Percentiles rank a stretch among this genome's conserved stretches.
Conservation (phyloP, 2,113 vertebrate genomes). For the Anolis carolinensis region DNA sequence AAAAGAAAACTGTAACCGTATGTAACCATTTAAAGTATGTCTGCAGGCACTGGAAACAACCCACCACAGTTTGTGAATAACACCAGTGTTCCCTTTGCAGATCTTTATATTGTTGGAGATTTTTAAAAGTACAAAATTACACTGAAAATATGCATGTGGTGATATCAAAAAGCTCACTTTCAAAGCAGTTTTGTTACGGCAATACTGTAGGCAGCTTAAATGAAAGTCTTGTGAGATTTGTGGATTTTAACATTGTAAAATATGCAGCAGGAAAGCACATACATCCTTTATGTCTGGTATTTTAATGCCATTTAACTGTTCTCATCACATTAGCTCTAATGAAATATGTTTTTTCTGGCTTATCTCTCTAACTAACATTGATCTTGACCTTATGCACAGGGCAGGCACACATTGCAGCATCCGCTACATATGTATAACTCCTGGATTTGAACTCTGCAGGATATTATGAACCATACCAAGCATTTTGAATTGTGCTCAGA, state of each 20-base stretch:
- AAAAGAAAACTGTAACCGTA: slow-evolving; percentile 55
- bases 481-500: too few species aligned
- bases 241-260: slow-evolving; percentile 1
- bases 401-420: neutral
- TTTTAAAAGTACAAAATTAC: slow-evolving; percentile 19
- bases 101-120: slow-evolving; percentile 17
- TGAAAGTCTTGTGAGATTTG: neutral
- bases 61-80: slow-evolving; percentile 53
- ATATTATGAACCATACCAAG: too few species aligned
- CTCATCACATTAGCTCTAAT: neutral
- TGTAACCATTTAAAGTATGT: slow-evolving; percentile 66
- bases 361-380: neutral
- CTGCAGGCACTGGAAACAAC: slow-evolving; percentile 58
- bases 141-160: neutral
- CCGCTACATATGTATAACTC: too few species aligned
- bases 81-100: slow-evolving; percentile 27
- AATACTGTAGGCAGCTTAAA: slow-evolving; percentile 15
- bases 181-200: neutral
- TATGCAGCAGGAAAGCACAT: slow-evolving; percentile 22
- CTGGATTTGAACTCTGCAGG: too few species aligned
- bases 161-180: slow-evolving; percentile 1
- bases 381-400: neutral
- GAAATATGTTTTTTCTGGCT: neutral
- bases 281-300: neutral
- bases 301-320: neutral